Evolutionary conservation across 2,888 invertebrate genomes (phyloP).

Genomic region (Nesidiocoris tenuis): DNA sequence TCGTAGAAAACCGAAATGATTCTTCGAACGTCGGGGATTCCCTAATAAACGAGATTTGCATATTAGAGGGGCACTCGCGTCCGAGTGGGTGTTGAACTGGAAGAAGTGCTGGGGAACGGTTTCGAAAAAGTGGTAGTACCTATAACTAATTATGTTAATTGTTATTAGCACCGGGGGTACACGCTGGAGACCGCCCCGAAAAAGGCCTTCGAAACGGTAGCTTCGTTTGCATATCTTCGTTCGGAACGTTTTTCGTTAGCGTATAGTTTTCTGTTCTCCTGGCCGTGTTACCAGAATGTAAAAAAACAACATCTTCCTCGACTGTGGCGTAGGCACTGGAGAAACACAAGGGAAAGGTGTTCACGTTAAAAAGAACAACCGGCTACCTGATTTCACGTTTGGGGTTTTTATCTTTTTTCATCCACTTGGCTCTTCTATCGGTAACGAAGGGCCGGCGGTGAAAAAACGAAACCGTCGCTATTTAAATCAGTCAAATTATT

Average conservation of each 20-base stretch:
- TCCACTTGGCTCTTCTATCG: neutral
- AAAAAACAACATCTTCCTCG: constrained; percentile 14
- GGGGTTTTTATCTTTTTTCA: neutral
- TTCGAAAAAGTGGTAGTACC: too few species aligned
- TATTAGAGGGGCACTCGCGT: constrained; percentile 18
- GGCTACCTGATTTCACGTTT: constrained; percentile 35
- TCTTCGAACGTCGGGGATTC: neutral
- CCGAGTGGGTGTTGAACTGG: neutral
- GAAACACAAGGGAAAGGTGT: constrained; percentile 17
- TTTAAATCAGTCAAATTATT: neutral
- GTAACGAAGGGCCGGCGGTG: neutral
- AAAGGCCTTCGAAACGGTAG: constrained; percentile 26
- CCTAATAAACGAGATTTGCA: constrained; percentile 7
- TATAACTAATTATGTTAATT: constrained; percentile 35
- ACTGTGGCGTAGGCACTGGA: neutral
- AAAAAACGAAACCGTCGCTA: neutral
- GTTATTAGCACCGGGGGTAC: constrained; percentile 14
- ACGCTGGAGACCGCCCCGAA: constrained; percentile 5
- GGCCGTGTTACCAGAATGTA: constrained; percentile 20
- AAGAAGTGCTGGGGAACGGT: neutral
- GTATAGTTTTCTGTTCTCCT: constrained; percentile 1
- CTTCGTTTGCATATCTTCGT: constrained; percentile 32
- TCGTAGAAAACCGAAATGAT: constrained; percentile 20
- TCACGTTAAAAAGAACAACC: constrained; percentile 14
- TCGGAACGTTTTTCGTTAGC: neutral